A percentile compares a stretch with the other conserved stretches of the same genome.
phyloP scores from a whole-genome alignment of 1,140 invertebrate species.

The Nasonia vitripennis region DNA sequence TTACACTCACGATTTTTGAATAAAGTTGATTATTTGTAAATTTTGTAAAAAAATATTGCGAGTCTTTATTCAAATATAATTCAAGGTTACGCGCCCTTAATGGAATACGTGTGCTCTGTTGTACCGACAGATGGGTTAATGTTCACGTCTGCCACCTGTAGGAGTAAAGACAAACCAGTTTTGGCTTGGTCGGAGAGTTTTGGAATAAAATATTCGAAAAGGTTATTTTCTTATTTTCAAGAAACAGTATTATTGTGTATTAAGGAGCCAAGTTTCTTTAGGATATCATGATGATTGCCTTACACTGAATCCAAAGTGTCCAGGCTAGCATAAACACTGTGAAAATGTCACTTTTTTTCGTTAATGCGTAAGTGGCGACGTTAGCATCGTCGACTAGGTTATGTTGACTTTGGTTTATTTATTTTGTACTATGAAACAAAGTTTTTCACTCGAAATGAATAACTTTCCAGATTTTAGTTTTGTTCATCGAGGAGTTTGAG shows the following conservation, averaged over 20 bases:
- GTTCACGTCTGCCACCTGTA: not conserved
- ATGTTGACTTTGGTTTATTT: conserved; percentile 55
- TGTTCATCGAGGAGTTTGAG: conserved; percentile 33
- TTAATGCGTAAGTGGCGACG: conserved; percentile 72
- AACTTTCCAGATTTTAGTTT: conserved; percentile 44
- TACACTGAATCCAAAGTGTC: conserved; percentile 6
- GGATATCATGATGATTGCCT: not conserved
- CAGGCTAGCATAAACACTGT: not conserved
- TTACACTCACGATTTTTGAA: not conserved
- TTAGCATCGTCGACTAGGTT: conserved; percentile 59
- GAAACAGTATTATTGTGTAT: conserved; percentile 37
- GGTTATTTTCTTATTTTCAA: conserved; percentile 32
- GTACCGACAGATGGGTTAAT: not conserved
- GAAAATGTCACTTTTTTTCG: conserved; percentile 74
- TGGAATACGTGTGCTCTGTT: not conserved
- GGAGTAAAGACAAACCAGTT: not conserved
- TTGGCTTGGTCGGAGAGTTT: conserved; percentile 1
- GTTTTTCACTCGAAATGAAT: conserved; percentile 33
- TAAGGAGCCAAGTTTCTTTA: conserved; percentile 33
- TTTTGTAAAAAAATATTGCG: not conserved
- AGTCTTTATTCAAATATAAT: not conserved
- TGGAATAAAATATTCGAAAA: conserved; percentile 23
- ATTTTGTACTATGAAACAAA: conserved; percentile 49
- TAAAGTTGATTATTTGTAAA: conserved; percentile 14
- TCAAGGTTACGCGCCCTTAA: not conserved